These are phyloP conservation scores for Galerucella nymphaeae DNA, from an alignment of 2,888 invertebrate species.

Conservation along the genomic window DNA sequence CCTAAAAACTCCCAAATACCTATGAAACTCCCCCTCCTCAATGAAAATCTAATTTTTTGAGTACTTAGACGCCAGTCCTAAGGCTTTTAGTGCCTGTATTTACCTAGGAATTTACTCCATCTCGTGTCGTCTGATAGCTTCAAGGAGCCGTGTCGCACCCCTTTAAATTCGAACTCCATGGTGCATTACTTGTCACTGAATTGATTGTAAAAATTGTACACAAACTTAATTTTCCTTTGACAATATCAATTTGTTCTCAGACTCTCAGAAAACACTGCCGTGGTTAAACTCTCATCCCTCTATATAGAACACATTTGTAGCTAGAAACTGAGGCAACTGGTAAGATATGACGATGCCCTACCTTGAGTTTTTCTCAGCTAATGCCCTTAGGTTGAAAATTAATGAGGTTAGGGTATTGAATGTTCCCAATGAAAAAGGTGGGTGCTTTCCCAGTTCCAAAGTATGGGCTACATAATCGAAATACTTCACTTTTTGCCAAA, in stretches of 20 bases:
- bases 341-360: too few species aligned
- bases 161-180: neutral
- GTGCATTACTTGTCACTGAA: neutral
- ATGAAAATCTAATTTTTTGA: neutral
- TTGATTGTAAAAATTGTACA: neutral
- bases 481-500: too few species aligned
- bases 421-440: too few species aligned
- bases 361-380: too few species aligned
- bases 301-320: neutral
- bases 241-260: neutral
- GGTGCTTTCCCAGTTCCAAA: too few species aligned
- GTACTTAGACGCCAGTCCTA: neutral
- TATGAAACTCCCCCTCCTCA: neutral
- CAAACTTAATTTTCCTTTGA: neutral
- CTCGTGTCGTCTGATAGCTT: neutral
- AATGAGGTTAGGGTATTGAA: too few species aligned
- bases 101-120: neutral
- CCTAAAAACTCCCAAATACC: neutral
- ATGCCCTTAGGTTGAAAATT: too few species aligned
- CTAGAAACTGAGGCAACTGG: neutral
- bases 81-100: too few species aligned
- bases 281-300: neutral
- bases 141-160: neutral
- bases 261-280: neutral
- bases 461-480: too few species aligned